Evolutionary conservation across 1,140 invertebrate genomes (phyloP).

Genomic region (Alviniconcha marisindica): DNA sequence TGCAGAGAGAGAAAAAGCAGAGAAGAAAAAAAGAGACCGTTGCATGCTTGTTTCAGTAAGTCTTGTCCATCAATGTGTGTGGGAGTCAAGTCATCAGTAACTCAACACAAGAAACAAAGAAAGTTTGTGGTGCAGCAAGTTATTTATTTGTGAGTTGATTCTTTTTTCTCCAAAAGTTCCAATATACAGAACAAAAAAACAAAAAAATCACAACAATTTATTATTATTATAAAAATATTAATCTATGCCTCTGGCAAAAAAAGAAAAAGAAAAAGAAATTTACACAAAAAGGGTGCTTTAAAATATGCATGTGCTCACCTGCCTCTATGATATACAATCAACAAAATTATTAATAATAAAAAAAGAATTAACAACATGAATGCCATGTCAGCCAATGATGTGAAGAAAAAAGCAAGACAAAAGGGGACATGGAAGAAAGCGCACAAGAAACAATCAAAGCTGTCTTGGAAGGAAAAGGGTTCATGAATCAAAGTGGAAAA

Average conservation of each 20-base stretch:
- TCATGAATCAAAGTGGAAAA: no score
- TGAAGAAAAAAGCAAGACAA: slow-evolving; percentile 29
- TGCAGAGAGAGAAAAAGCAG: neutral
- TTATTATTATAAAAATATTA: slow-evolving; percentile 38
- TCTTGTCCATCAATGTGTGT: neutral
- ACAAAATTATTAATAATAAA: neutral
- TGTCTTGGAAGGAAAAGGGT: no score
- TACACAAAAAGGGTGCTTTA: neutral
- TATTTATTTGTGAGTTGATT: slow-evolving; percentile 32
- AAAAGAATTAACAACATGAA: neutral
- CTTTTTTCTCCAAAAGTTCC: neutral
- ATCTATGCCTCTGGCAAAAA: slow-evolving; percentile 29
- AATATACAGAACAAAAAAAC: slow-evolving; percentile 24
- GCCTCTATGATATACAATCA: slow-evolving; percentile 37
- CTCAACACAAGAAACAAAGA: slow-evolving; percentile 35
- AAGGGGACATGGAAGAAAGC: neutral
- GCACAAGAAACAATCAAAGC: neutral
- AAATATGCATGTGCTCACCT: slow-evolving; percentile 30
- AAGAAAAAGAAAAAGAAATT: slow-evolving; percentile 25
- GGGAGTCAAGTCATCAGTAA: neutral
- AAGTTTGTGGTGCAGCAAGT: neutral
- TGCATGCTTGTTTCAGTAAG: neutral
- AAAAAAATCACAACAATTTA: slow-evolving; percentile 17
- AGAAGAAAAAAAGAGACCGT: neutral
- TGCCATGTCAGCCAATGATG: slow-evolving; percentile 21